Evolutionary conservation across 2,888 invertebrate species (phyloP), one percentile per base, ranked within the genome.

Genomic region (Sinhomidia bicolor): DNA sequence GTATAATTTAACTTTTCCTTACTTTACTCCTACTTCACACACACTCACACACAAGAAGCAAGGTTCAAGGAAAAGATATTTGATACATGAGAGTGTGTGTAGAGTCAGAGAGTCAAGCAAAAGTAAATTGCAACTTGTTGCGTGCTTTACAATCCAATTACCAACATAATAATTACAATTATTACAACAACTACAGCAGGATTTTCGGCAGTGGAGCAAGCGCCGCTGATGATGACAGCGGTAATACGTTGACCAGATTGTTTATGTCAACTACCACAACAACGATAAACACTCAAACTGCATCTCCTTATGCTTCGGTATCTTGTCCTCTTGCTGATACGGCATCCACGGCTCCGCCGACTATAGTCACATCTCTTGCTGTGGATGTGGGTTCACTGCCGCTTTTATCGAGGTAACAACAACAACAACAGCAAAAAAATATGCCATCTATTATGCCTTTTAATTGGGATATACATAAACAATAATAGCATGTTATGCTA

Each of bases 131-230:
- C n/a, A n/a, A n/a, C n/a, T n/a, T n/a, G 41, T 60, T 80, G 62
- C 80, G 20, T 81, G 80, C 20, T 44, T 62, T n/a, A 44, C 76
- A 26, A 76, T 76, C 76, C 76, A 76, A 76, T 76, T 76, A 17
- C 76, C 51, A 54, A 76, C 32, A 76, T 76, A 76, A 76, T 76
- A 32, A 51, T 76, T 51, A 76, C 29, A 76, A 76, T 51, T 76
- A 71, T 29, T 4, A 23, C 74, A 74, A n/a, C n/a, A n/a, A n/a
- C n/a, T n/a, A 29, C 80, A 65, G 80, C 29, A 81, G 80, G 80
- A 65, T 81, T 81, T 81, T 81, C 60, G 65, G 80, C 65, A 54
- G 54, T 76, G 76, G 76, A 51, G 54, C 76, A n/a, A 14, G 32
- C 29, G 54, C 23, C n/a, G 44, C 2, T 71, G 17, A 36, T 71